Evolutionary conservation across 2,888 invertebrate species (phyloP).

Genomic region (Orgyia antiqua): DNA sequence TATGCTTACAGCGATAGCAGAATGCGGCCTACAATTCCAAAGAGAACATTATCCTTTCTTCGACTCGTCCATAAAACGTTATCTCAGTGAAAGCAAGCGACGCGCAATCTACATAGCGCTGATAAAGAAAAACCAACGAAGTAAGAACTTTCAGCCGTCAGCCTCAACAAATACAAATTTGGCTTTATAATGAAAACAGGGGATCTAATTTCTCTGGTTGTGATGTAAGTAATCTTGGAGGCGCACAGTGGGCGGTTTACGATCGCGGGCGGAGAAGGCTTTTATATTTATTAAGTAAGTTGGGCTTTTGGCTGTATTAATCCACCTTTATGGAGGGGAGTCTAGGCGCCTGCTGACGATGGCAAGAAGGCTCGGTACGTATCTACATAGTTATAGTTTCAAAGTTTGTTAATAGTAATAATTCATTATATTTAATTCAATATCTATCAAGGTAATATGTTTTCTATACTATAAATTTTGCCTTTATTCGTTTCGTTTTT

Average conservation of each 20-base stretch:
- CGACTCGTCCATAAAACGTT: conserved; percentile 65
- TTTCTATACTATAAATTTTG: too few species aligned
- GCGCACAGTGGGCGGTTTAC: conserved; percentile 73
- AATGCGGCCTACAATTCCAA: conserved; percentile 58
- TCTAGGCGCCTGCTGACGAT: conserved; percentile 52
- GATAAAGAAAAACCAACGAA: conserved; percentile 61
- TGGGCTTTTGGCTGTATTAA: conserved; percentile 76
- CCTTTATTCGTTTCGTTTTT: too few species aligned
- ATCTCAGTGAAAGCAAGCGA: conserved; percentile 66
- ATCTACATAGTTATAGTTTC: neutral
- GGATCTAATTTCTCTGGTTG: conserved; percentile 46
- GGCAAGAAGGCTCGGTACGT: conserved; percentile 15
- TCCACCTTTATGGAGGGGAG: conserved; percentile 74
- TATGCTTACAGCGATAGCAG: conserved; percentile 56
- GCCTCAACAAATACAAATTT: conserved; percentile 23
- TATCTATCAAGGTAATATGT: too few species aligned
- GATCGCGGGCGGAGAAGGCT: conserved; percentile 72
- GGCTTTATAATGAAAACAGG: conserved; percentile 53
- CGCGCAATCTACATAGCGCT: conserved; percentile 75
- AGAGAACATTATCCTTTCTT: conserved; percentile 75
- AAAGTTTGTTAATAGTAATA: too few species aligned
- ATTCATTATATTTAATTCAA: too few species aligned
- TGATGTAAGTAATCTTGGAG: conserved; percentile 72
- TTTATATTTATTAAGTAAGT: conserved; percentile 80
- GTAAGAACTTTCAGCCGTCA: conserved; percentile 40